Conservation (phyloP, 2,113 vertebrate species). For the Lepus americanus region DNA sequence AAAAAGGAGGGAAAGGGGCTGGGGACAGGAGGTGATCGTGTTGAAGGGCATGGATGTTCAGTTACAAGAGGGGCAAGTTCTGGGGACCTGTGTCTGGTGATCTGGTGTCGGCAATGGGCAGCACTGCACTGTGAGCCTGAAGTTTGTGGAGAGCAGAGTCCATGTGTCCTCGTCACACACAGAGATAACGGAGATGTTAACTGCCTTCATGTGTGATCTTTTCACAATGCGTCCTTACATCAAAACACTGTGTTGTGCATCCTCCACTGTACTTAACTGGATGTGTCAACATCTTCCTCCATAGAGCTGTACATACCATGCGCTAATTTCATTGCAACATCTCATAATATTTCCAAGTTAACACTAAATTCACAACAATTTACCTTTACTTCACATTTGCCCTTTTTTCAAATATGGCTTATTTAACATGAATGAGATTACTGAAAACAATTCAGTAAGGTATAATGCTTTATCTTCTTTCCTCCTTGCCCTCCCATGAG, state of each 20-base stretch:
- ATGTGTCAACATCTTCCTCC: not conserved
- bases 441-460: not conserved
- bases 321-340: rapidly evolving
- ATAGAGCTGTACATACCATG: not conserved
- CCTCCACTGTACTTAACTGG: not conserved
- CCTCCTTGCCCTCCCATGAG: no score
- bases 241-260: not conserved
- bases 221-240: rapidly evolving
- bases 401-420: not conserved
- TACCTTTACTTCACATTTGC: not conserved
- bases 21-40: rapidly evolving
- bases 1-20: no score
- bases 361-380: not conserved
- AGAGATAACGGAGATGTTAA: not conserved
- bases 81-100: not conserved
- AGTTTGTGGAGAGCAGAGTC: not conserved
- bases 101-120: rapidly evolving
- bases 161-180: no score
- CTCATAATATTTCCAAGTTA: not conserved
- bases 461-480: not conserved
- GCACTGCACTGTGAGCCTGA: not conserved
- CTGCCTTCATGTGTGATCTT: not conserved
- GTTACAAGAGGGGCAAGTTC: rapidly evolving
- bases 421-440: not conserved
- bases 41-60: not conserved